phyloP scores from a whole-genome alignment of 1,140 invertebrate species.

The Armadillidium nasatum region DNA sequence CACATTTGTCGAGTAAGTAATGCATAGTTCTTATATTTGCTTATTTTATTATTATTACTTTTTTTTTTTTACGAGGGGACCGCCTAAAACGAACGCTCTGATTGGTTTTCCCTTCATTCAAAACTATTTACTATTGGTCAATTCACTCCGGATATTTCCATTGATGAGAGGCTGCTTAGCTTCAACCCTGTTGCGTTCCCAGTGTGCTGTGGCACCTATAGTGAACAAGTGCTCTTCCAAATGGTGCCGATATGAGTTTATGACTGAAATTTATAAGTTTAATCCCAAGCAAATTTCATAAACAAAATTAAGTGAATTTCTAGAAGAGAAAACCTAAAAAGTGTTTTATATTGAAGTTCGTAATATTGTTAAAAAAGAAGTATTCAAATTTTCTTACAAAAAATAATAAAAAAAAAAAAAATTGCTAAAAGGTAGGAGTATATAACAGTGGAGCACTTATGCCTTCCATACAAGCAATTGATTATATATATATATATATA shows the following conservation, averaged over 20 bases:
- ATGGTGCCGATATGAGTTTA: not conserved
- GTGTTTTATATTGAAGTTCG: too few species aligned
- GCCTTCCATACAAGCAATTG: not conserved
- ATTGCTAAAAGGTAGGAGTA: too few species aligned
- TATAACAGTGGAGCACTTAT: too few species aligned
- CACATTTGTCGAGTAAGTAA: not conserved
- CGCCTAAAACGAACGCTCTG: not conserved
- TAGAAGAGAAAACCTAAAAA: too few species aligned
- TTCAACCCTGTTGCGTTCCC: not conserved
- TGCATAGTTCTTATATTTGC: not conserved
- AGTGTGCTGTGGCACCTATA: slow-evolving; percentile 2
- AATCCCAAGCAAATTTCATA: too few species aligned
- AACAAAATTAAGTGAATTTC: too few species aligned
- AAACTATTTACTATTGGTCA: not conserved
- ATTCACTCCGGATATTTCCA: not conserved
- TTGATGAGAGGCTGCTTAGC: not conserved
- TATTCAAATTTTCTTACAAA: too few species aligned
- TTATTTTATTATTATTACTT: too few species aligned
- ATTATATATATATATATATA: slow-evolving; percentile 19
- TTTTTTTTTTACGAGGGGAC: not conserved
- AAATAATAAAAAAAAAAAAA: too few species aligned
- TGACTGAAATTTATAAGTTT: not conserved
- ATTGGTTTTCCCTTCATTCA: not conserved
- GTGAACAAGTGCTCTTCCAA: not conserved
- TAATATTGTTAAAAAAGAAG: too few species aligned